Evolutionary conservation across 2,113 vertebrate genomes (phyloP).

Genomic region (Toxotes chatareus): DNA sequence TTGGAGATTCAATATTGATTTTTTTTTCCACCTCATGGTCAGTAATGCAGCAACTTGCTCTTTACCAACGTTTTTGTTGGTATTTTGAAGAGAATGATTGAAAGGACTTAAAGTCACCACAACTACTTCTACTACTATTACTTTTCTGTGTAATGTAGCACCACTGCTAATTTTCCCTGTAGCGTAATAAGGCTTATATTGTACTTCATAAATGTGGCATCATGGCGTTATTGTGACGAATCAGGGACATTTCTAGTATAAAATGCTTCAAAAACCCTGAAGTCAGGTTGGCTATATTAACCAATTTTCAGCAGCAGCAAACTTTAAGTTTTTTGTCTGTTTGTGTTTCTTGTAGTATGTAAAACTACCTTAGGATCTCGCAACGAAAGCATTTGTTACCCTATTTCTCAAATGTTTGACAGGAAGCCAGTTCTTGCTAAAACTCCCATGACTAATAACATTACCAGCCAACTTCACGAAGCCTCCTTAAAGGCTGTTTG

Average conservation of each 20-base stretch:
- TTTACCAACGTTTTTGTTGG: not conserved
- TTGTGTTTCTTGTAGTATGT: not conserved
- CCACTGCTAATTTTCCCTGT: slow-evolving; percentile 1
- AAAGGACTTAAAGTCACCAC: not conserved
- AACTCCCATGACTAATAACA: not conserved
- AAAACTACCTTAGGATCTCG: not conserved
- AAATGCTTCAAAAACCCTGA: not conserved
- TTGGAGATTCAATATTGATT: not conserved
- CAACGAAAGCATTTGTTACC: not conserved
- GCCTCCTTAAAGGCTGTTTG: slow-evolving; percentile 9
- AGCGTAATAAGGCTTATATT: not conserved
- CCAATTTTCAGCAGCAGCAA: not conserved
- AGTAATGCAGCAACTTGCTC: not conserved
- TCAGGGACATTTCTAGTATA: not conserved
- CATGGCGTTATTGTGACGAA: not conserved
- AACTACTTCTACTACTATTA: no score
- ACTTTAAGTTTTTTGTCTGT: not conserved
- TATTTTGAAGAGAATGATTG: not conserved
- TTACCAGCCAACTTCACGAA: not conserved
- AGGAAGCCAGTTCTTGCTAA: not conserved
- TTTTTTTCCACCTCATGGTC: not conserved
- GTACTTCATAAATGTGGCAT: slow-evolving; percentile 4
- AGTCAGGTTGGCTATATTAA: slow-evolving; percentile 13
- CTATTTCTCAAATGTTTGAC: no score
- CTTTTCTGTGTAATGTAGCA: not conserved